Evolutionary conservation across 2,113 vertebrate genomes (phyloP).

Genomic region (Tragelaphus scriptus): DNA sequence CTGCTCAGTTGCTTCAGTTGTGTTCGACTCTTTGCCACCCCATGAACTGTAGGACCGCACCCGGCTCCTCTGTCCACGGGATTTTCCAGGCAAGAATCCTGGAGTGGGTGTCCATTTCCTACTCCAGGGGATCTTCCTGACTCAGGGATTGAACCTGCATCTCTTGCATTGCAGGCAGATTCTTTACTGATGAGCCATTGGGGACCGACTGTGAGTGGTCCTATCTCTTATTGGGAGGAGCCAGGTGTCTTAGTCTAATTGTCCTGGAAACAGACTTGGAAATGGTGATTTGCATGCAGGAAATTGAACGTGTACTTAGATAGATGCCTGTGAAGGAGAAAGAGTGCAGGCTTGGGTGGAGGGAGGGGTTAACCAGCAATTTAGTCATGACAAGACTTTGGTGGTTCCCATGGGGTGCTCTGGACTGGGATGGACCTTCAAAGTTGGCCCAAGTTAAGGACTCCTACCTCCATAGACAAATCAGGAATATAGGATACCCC

Average conservation of each 20-base stretch:
- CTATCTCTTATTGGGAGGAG: not conserved
- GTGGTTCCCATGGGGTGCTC: not conserved
- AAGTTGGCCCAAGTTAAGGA: not conserved
- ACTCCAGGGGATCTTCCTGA: not conserved
- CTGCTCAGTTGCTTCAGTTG: not conserved
- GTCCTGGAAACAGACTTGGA: not conserved
- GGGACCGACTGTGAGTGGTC: not conserved
- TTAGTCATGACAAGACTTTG: not conserved
- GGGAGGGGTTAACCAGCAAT: not conserved
- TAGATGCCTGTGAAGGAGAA: not conserved
- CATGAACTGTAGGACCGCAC: not conserved
- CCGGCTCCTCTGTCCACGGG: accelerated
- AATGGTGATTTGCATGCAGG: not conserved
- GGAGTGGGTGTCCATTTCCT: not conserved
- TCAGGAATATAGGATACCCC: not conserved
- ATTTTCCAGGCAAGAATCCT: not conserved
- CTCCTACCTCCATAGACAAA: not conserved
- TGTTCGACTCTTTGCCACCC: not conserved
- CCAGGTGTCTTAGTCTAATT: not conserved
- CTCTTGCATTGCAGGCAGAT: not conserved
- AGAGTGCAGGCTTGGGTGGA: not conserved
- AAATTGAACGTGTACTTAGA: not conserved
- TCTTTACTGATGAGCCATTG: not conserved
- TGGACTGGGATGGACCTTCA: not conserved
- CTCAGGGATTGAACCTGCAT: not conserved